Percentiles rank a stretch among this genome's conserved stretches.
Conservation (phyloP, 2,113 vertebrate species). For the Lipotes vexillifer region DNA sequence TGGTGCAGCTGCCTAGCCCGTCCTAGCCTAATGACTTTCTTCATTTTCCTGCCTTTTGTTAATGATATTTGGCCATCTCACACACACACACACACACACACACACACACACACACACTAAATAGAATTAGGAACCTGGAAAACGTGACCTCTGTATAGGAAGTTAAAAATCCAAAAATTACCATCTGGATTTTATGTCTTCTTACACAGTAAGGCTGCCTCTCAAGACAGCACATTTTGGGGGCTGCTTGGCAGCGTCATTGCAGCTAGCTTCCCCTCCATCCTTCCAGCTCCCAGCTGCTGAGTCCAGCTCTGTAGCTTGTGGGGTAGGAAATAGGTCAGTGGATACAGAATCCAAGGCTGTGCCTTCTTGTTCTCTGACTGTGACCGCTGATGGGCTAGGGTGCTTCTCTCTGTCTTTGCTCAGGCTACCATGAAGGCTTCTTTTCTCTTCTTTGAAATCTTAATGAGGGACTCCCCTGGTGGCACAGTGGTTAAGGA, state of each 20-base stretch:
- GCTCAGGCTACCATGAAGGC: neutral
- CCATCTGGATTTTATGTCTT: slow-evolving; percentile 54
- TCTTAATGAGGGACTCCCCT: neutral
- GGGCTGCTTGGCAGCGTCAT: neutral
- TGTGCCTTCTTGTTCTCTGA: neutral
- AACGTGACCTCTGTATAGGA: slow-evolving; percentile 56
- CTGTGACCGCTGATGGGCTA: neutral
- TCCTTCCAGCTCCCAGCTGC: neutral
- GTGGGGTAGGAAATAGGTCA: neutral
- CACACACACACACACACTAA: neutral
- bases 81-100: neutral
- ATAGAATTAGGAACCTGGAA: slow-evolving; percentile 41
- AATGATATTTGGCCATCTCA: slow-evolving; percentile 19
- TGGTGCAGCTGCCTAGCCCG: neutral
- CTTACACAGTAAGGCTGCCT: slow-evolving; percentile 19
- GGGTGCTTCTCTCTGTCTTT: neutral
- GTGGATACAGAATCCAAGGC: neutral
- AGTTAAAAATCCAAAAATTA: slow-evolving; percentile 20
- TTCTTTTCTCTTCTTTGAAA: neutral
- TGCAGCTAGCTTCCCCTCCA: slow-evolving; percentile 29
- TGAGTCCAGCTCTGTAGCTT: neutral
- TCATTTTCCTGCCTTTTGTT: slow-evolving; percentile 22
- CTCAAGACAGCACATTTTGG: neutral
- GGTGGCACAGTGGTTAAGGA: too few relatives aligned
- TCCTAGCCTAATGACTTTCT: neutral